phyloP scores from a whole-genome alignment of 2,888 invertebrate genomes.

The Amblyjoppa proteus region DNA sequence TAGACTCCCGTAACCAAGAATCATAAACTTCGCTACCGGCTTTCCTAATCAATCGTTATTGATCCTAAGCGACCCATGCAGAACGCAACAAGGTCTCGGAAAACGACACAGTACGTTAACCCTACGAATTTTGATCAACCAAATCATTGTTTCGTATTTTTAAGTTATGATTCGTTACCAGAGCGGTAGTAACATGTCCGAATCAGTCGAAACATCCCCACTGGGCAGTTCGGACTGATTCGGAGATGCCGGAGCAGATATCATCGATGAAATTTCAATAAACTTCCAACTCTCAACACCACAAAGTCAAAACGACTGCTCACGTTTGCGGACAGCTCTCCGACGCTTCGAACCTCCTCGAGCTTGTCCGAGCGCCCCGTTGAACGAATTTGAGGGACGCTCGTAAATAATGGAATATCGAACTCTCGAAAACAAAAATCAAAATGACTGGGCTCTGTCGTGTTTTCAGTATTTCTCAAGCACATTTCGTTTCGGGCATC shows the following conservation, averaged over 20 bases:
- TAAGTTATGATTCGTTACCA: neutral
- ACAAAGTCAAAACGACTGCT: neutral
- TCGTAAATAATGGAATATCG: neutral
- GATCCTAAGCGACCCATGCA: neutral
- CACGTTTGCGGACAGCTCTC: neutral
- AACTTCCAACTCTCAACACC: neutral
- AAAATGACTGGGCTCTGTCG: conserved; percentile 48
- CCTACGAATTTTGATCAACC: neutral
- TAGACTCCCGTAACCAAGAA: conserved; percentile 3
- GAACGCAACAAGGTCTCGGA: neutral
- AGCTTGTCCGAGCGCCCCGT: neutral
- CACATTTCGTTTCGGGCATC: conserved; percentile 30
- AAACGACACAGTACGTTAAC: neutral
- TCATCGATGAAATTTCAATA: neutral
- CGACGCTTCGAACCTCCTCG: neutral
- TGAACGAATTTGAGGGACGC: neutral
- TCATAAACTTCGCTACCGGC: neutral
- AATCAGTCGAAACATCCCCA: too few species aligned
- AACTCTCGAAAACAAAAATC: neutral
- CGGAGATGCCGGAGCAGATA: too few species aligned
- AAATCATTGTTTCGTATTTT: neutral
- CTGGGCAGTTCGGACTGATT: too few species aligned
- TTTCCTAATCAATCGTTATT: conserved; percentile 3
- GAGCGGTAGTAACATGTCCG: too few species aligned
- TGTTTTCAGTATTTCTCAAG: conserved; percentile 51